These are phyloP conservation scores for Onychomys torridus DNA, from an alignment of 2,797 vertebrate species.

Conservation along the genomic window DNA sequence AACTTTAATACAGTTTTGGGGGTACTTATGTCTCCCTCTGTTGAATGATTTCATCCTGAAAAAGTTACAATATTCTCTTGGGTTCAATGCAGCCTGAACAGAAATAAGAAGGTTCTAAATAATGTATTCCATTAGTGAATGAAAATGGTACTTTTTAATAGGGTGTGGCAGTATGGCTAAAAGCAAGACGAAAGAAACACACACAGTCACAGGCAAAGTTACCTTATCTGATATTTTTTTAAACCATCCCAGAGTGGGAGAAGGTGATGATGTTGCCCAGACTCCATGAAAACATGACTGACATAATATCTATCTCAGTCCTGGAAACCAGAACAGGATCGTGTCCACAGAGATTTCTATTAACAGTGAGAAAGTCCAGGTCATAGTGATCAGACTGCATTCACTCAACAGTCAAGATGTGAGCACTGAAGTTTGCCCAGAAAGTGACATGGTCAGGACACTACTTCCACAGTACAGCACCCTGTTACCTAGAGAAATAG, in stretches of 20 bases:
- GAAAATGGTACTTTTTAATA: not conserved
- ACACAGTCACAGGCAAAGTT: not conserved
- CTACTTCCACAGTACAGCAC: fast-evolving
- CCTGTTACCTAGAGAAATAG: not conserved
- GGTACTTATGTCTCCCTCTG: not conserved
- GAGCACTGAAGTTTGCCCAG: too few species aligned
- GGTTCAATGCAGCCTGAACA: not conserved
- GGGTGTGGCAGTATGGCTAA: not conserved
- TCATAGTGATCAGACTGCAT: not conserved
- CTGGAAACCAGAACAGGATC: not conserved
- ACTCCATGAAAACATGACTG: not conserved
- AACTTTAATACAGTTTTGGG: not conserved
- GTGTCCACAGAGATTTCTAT: not conserved
- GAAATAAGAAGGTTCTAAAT: not conserved
- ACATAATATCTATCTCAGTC: not conserved
- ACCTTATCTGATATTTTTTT: not conserved
- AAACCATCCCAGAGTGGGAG: not conserved
- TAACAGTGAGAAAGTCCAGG: not conserved
- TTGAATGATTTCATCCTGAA: not conserved
- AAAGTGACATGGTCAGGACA: not conserved
- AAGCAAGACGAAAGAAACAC: not conserved
- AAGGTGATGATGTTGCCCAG: not conserved
- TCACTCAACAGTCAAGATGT: not conserved
- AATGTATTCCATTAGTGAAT: not conserved
- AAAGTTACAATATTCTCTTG: not conserved